Base-by-base conservation (phyloP, 1,140 invertebrate genomes). In the Pachypsylla venusta region DNA sequence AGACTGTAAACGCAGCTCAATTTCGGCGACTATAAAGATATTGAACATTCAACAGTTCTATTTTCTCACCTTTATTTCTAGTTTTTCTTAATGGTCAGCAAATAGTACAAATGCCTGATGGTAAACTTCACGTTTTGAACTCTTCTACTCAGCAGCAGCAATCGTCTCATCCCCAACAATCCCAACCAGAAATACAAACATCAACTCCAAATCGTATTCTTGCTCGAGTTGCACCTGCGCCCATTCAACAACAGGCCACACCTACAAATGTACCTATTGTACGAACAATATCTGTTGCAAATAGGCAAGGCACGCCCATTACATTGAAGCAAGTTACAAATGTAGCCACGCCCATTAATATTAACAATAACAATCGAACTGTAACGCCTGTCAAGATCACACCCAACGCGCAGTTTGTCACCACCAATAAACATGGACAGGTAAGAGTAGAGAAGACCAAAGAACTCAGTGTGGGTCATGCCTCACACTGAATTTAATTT, bases 31-130 rank as follows among this genome's bases (percentile, higher is more conserved):
- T n/a, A n/a, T n/a, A n/a, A n/a, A n/a, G n/a, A n/a, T n/a, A n/a
- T n/a, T n/a, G n/a, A n/a, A n/a, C n/a, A n/a, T n/a, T n/a, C n/a
- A n/a, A n/a, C n/a, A n/a, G n/a, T n/a, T n/a, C n/a, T n/a, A n/a
- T n/a, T n/a, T n/a, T n/a, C n/a, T n/a, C n/a, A n/a, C n/a, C n/a
- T n/a, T n/a, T n/a, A n/a, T n/a, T n/a, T n/a, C n/a, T n/a, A n/a
- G n/a, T n/a, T n/a, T n/a, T n/a, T n/a, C n/a, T n/a, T n/a, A n/a
- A n/a, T n/a, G n/a, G n/a, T n/a, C n/a, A n/a, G n/a, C n/a, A n/a
- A n/a, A n/a, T n/a, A n/a, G n/a, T n/a, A 22, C 87, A 94, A 69
- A 84, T 93, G 77, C 82, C 92, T 0, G 92, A 96, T 74, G 93
- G 93, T 0, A 89, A 93, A 71, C 73, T 96, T 26, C 92, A 96